Evolutionary conservation across 2,888 invertebrate species (phyloP).

Genomic region (Drosophila neotestacea): DNA sequence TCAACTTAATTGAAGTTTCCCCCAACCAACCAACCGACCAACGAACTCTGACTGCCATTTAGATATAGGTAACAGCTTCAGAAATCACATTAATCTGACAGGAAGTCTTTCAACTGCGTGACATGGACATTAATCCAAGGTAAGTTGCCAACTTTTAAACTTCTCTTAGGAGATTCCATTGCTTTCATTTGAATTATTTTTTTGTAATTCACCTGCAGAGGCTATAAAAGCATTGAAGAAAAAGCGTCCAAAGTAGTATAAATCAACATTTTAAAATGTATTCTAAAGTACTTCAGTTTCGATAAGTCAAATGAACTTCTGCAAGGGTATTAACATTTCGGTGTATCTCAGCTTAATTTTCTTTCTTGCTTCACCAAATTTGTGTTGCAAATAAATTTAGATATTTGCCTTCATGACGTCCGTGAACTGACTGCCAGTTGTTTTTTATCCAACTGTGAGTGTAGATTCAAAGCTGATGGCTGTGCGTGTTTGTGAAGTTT

Average conservation of each 20-base stretch:
- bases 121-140: conserved; percentile 32
- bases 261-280: too few species aligned
- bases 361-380: conserved; percentile 18
- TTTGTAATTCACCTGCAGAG: background rate
- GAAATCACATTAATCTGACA: conserved; percentile 6
- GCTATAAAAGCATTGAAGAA: too few species aligned
- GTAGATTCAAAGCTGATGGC: conserved; percentile 38
- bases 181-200: background rate
- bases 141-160: conserved; percentile 24
- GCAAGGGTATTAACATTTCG: background rate
- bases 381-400: conserved; percentile 65
- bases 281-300: too few species aligned
- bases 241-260: too few species aligned
- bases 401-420: conserved; percentile 46
- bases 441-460: conserved; percentile 20
- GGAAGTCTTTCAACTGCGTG: conserved; percentile 8
- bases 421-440: conserved; percentile 30
- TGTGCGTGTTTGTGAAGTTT: conserved; percentile 76
- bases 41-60: background rate
- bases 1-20: conserved; percentile 28
- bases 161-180: background rate
- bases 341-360: background rate
- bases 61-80: conserved; percentile 4
- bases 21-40: background rate
- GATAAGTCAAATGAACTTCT: too few species aligned